phyloP scores from a whole-genome alignment of 92 coral and sea anemone species.

The Scolanthus callimorphus region DNA sequence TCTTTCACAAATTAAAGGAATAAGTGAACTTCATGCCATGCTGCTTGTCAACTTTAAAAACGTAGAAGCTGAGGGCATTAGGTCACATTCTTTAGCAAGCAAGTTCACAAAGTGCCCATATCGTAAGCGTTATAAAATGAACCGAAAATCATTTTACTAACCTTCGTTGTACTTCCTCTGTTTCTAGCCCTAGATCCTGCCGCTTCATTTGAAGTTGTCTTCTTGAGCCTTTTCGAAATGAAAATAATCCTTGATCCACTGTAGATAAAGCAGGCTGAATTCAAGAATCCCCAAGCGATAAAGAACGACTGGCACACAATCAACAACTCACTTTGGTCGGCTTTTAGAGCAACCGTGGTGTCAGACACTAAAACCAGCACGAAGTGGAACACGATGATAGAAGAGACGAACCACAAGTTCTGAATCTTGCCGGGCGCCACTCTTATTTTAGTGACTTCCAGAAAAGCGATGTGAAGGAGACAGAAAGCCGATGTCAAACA shows the following conservation, averaged over 20 bases:
- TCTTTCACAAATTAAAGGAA: no score
- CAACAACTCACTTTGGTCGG: constrained; percentile 25
- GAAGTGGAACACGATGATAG: constrained; percentile 50
- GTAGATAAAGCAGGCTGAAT: constrained; percentile 65
- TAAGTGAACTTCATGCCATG: no score
- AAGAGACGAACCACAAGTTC: constrained; percentile 38
- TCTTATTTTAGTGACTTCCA: constrained; percentile 60
- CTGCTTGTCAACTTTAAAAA: no score
- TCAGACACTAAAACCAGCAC: constrained; percentile 43
- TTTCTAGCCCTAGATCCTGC: background rate
- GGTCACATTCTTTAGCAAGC: no score
- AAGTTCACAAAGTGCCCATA: no score
- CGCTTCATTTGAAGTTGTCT: background rate
- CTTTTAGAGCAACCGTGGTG: constrained; percentile 12
- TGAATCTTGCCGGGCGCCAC: constrained; percentile 38
- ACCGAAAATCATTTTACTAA: no score
- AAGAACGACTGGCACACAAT: constrained; percentile 61
- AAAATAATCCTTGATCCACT: constrained; percentile 59
- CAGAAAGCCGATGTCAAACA: constrained; percentile 74
- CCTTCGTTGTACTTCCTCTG: background rate
- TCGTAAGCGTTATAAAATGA: no score
- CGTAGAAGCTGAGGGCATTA: no score
- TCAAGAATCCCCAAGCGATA: constrained; percentile 56
- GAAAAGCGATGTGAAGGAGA: constrained; percentile 59
- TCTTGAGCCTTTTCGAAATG: background rate